Base-by-base conservation (phyloP, 2,888 invertebrate species). In the Patella pellucida region DNA sequence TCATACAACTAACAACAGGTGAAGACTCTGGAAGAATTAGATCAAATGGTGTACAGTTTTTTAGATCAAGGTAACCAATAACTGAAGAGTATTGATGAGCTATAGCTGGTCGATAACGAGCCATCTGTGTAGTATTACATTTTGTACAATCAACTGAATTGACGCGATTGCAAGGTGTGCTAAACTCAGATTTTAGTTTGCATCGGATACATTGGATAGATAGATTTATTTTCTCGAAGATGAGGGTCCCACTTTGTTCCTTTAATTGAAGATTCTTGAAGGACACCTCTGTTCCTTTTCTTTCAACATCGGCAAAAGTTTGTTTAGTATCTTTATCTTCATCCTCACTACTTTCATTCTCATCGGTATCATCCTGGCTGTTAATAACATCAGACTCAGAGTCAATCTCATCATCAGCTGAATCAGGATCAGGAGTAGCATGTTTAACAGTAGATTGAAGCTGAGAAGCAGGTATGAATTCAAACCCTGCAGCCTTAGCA, bases 31-130 rank as follows among this genome's bases (percentile, higher is more conserved):
- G 85, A 50, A 92, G 84, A 71, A 90, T 83, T 2, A 91, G 77
- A 78, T 92, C 92, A 82, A 89, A 86, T 0, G 89, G 87, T 27
- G 78, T 75, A 76, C 91, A 91, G 5, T 85, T 88, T 27, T 88
- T 85, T 31, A 91, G 81, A 78, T 91, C 89, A 52, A 91, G 80
- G 81, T 87, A 90, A 52, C 91, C 91, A 72, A 90, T 79, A 14
- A 89, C 85, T 19, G 87, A 84, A 3, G 87, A 87, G 82, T 86
- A 86, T 68, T 85, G 85, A 80, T 91, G 91, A 14, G 88, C 83
- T 56, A 91, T 78, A 9, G 82, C 81, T 11, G 90, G 85, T 14
- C 89, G 76, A 79, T 89, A 90, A 19, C 81, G 84, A 19, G 86
- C 83, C 67, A 87, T 78, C 82, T 86, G 86, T 3, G 79, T 72